Percentiles rank a stretch among this genome's conserved stretches.
Conservation (phyloP, 1,140 invertebrate species). For the Lepidotrigona ventralis region DNA sequence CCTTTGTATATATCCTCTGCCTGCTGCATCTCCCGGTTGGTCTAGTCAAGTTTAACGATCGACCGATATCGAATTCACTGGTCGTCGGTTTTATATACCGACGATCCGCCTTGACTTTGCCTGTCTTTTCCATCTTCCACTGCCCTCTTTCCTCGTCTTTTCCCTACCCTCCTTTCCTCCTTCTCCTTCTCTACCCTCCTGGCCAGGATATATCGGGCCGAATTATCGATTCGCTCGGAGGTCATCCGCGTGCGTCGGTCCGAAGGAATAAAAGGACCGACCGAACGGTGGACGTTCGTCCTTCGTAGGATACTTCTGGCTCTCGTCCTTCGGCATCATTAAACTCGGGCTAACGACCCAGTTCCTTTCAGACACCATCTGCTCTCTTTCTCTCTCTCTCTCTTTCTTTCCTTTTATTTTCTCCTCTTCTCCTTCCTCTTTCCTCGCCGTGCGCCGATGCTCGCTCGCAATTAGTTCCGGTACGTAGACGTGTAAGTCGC, state of each 20-base stretch:
- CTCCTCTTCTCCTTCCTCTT: background rate
- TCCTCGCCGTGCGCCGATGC: background rate
- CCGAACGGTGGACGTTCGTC: conserved; percentile 58
- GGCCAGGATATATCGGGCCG: conserved; percentile 65
- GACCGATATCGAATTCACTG: conserved; percentile 63
- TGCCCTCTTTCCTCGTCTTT: background rate
- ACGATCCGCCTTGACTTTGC: background rate
- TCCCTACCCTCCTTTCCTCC: background rate
- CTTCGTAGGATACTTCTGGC: conserved; percentile 57
- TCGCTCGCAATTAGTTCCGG: conserved; percentile 63
- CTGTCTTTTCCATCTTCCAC: background rate
- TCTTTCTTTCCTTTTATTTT: background rate
- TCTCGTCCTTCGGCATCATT: conserved; percentile 64
- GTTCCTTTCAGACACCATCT: conserved; percentile 64
- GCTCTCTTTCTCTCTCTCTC: background rate
- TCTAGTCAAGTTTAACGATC: conserved; percentile 66
- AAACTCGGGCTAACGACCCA: conserved; percentile 64
- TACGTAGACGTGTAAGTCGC: conserved; percentile 40
- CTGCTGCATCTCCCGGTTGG: conserved; percentile 29
- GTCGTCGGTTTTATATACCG: conserved; percentile 54
- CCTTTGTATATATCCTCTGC: background rate
- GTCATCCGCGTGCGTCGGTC: conserved; percentile 45
- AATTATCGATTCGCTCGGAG: conserved; percentile 73
- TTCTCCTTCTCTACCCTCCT: conserved; percentile 47
- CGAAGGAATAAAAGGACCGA: conserved; percentile 64